Evolutionary conservation across 2,888 invertebrate species (phyloP).

Genomic region (Artemia sinica): DNA sequence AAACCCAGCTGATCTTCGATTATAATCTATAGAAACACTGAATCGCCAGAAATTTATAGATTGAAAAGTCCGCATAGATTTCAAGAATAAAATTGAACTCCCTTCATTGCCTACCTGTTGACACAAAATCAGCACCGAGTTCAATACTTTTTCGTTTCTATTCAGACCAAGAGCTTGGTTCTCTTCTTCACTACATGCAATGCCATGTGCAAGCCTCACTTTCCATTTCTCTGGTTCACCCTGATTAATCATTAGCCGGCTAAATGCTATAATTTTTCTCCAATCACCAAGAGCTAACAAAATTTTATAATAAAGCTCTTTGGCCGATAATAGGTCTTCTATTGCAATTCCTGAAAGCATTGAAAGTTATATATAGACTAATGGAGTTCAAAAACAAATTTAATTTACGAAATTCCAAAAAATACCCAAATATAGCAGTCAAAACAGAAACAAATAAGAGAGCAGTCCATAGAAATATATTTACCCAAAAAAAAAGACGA

Average conservation of each 20-base stretch:
- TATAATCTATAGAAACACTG: too few species aligned
- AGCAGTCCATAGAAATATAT: too few species aligned
- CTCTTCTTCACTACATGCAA: neutral
- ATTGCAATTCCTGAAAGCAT: conserved; percentile 5
- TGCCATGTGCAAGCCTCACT: neutral
- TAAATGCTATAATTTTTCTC: neutral
- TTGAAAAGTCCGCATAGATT: neutral
- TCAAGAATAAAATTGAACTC: neutral
- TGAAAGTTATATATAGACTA: neutral
- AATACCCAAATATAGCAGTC: too few species aligned
- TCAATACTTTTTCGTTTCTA: neutral
- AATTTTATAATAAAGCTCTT: neutral
- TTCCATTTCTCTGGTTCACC: neutral
- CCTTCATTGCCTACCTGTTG: neutral
- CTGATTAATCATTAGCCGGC: neutral
- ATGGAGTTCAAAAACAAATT: too few species aligned
- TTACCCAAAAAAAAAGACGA: too few species aligned
- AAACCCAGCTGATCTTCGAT: too few species aligned
- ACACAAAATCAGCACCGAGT: neutral
- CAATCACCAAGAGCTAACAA: conserved; percentile 3
- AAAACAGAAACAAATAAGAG: too few species aligned
- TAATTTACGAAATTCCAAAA: too few species aligned
- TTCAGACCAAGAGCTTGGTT: neutral
- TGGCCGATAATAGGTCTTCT: neutral
- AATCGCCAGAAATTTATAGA: neutral